Conservation (phyloP, 1,140 invertebrate species). For the Argopecten irradians region DNA sequence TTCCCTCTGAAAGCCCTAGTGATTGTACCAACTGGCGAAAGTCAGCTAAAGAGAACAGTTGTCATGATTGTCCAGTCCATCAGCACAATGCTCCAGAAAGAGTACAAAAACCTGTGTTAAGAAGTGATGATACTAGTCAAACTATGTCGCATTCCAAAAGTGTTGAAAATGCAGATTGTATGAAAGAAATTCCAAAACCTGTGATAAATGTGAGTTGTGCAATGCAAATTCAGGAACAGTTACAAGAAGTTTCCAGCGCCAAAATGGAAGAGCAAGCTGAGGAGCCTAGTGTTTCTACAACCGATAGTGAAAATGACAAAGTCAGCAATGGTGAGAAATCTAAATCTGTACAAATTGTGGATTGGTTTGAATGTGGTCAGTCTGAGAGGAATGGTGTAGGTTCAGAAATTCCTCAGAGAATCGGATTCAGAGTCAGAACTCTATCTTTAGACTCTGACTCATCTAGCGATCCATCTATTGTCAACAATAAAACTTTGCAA, state of each 20-base stretch:
- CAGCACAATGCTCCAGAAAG: not conserved
- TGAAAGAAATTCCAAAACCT: not conserved
- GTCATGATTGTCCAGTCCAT: not conserved
- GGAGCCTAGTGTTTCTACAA: not conserved
- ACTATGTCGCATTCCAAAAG: not conserved
- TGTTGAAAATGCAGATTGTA: not conserved
- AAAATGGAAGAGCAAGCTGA: not conserved
- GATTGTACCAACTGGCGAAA: not conserved
- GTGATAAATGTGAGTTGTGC: not conserved
- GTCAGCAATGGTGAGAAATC: not conserved
- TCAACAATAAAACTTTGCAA: conserved; percentile 23
- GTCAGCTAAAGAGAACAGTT: not conserved
- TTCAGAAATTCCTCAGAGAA: not conserved
- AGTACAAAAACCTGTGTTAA: not conserved
- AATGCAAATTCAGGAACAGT: not conserved
- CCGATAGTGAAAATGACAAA: not conserved
- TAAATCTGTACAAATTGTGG: not conserved
- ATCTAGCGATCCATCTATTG: not conserved
- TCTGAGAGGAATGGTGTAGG: not conserved
- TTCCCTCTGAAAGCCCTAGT: not conserved
- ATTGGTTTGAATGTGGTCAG: conserved; percentile 22
- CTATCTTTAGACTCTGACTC: not conserved
- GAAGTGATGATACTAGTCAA: not conserved
- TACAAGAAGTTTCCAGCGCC: not conserved
- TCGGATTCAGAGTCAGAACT: not conserved